Evolutionary conservation across 53 echinoderm and acorn worm species (phyloP), one percentile per base, ranked within the genome.

Genomic region (Luidia sarsii): DNA sequence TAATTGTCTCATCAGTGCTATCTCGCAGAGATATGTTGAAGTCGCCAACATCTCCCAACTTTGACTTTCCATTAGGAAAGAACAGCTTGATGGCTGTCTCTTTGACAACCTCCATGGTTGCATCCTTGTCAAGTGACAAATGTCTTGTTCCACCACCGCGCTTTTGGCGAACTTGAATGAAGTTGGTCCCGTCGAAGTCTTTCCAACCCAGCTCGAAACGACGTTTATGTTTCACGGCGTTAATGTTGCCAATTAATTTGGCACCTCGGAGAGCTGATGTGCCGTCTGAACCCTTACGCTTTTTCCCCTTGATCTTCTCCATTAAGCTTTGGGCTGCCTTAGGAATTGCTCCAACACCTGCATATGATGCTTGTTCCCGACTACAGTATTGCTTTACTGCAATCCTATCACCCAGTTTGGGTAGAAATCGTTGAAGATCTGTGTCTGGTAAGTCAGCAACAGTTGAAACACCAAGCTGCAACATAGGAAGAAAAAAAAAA

Each of bases 41-140:
- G 31, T 68, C 49, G 15, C 14, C 32, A 13, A 19, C 19, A 13
- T 68, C 23, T 49, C 68, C 68, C 1, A 68, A 13, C 31, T 48
- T 49, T 30, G 68, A 49, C 31, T 68, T 68, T 68, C 68, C 68
- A 48, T 49, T 68, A 4, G 49, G 68, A 46, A 68, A 68, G 32
- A 68, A 49, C 49, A 68, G 49, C 20, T 68, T 68, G 0, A 31
- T 68, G 46, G 32, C 49, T 48, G 9, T 68, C 14, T 68, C 68
- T 48, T 68, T 68, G 18, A 68, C 28, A 2, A 11, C 25, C 18
- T 24, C 15, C 68, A 68, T 68, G 41, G 11, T 6, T 41, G 11
- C 41, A 41, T 41, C 11, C 29, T 60, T 60, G 15, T 60, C 33
- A 15, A 60, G 60, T 60, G 11, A 29, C 1, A 60, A 30, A 60